Conservation (phyloP, 2,888 invertebrate genomes). For the Stegophylla sp. region DNA sequence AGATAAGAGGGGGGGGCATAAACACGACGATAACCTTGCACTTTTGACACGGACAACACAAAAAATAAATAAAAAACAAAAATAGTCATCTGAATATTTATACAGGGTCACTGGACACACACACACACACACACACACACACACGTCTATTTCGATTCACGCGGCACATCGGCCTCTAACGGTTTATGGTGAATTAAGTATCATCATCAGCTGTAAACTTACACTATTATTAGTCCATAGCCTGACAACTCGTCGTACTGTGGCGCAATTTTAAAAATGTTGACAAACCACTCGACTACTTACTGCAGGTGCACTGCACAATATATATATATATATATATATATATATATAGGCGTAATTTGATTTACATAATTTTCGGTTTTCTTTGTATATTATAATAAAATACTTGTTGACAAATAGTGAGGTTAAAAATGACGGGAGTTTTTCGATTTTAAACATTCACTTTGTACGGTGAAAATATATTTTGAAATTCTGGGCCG, state of each 20-base stretch:
- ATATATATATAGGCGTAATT: background rate
- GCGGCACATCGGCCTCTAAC: no score
- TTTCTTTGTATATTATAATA: background rate
- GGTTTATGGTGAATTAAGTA: no score
- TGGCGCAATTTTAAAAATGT: slow-evolving; percentile 19
- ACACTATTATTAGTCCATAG: background rate
- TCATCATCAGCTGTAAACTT: no score
- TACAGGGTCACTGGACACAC: no score
- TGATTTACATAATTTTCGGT: background rate
- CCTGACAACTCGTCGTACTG: background rate
- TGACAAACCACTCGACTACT: background rate
- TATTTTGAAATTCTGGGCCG: no score
- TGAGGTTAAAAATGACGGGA: background rate
- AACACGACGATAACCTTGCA: no score
- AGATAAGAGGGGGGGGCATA: background rate
- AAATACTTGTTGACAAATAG: background rate
- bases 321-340: no score
- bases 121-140: no score
- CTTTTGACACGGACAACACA: no score
- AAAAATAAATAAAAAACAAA: no score
- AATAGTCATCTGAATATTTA: no score
- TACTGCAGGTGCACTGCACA: background rate
- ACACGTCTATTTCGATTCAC: no score
- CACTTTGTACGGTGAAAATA: background rate
- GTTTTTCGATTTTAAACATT: background rate